Base-by-base conservation (phyloP, 2,888 invertebrate genomes). In the Eucera pruinosa region DNA sequence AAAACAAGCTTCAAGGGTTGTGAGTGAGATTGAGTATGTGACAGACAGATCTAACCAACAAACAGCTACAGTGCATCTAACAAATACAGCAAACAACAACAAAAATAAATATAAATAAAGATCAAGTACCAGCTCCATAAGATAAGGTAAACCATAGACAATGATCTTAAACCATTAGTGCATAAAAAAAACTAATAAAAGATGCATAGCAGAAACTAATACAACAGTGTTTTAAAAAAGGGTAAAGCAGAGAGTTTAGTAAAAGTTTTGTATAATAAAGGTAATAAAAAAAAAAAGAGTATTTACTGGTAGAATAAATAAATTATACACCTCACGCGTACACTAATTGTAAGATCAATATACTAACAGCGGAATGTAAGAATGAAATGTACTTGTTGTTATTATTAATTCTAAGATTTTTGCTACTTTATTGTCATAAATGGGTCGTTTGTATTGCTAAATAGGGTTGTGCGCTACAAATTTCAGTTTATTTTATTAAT, bases 61-160 rank as follows among this genome's bases (percentile, higher is more conserved):
- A 90, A 92, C 92, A 92, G 92, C 92, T 92, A 92, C 92, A 92
- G 92, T 92, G 92, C 92, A 92, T 92, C 92, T 92, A 92, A 91
- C 90, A 91, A 92, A 91, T 92, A 91, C 90, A 92, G 91, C 92
- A 91, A 92, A 92, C 89, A 92, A 91, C 89, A 91, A 91, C 88
- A 90, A 90, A 90, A 91, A 91, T 89, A 91, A 90, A 90, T 90
- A 91, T 91, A 91, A 90, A 90, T 90, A 90, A 91, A 91, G 85
- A 85, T 89, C 85, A 75, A 87, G 84, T 82, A 87, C 89, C 88
- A 89, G 78, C 85, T 85, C 89, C 89, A 68, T 86, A 83, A 88
- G 82, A 84, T 86, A 85, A 83, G 62, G 61, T 86, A 88, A 85
- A 83, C 81, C 83, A 82, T 85, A 86, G 78, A 79, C 74, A 85